Evolutionary conservation across 2,113 vertebrate genomes (phyloP).

Genomic region (Xenopus laevis): DNA sequence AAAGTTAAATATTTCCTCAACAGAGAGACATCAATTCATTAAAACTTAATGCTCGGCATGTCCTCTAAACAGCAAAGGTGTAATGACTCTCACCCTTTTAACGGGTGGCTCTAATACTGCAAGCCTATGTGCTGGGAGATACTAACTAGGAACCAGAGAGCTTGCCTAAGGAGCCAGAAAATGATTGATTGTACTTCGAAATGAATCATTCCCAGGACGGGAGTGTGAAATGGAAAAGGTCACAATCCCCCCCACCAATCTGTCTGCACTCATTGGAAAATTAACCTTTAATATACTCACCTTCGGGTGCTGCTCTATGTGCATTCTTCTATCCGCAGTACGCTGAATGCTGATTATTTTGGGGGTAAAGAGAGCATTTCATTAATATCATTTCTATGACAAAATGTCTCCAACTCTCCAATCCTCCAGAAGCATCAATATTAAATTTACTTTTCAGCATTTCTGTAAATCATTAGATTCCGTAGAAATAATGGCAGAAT

Average conservation of each 20-base stretch:
- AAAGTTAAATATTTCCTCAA: background rate
- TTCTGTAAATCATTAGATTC: too few relatives aligned
- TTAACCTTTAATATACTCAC: conserved; percentile 36
- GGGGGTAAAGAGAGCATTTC: background rate
- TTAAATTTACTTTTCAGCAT: too few relatives aligned
- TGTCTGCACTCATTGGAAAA: conserved; percentile 39
- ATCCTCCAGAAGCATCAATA: too few relatives aligned
- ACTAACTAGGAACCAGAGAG: background rate
- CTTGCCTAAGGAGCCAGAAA: conserved; percentile 26
- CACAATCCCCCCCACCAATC: conserved; percentile 45
- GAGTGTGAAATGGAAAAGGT: conserved; percentile 53
- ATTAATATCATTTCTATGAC: too few relatives aligned
- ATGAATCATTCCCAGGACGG: conserved; percentile 52
- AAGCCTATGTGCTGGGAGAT: background rate
- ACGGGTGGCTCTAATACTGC: background rate
- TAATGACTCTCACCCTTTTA: background rate
- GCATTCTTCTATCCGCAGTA: background rate
- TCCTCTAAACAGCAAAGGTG: conserved; percentile 1
- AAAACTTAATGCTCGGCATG: conserved; percentile 8
- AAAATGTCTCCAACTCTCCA: too few relatives aligned
- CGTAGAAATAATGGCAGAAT: too few relatives aligned
- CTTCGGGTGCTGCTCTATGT: conserved; percentile 37
- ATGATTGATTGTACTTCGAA: conserved; percentile 49
- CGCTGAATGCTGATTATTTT: background rate
- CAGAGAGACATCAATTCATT: background rate